Conservation (phyloP, 1,140 invertebrate species). For the Cherax destructor region DNA sequence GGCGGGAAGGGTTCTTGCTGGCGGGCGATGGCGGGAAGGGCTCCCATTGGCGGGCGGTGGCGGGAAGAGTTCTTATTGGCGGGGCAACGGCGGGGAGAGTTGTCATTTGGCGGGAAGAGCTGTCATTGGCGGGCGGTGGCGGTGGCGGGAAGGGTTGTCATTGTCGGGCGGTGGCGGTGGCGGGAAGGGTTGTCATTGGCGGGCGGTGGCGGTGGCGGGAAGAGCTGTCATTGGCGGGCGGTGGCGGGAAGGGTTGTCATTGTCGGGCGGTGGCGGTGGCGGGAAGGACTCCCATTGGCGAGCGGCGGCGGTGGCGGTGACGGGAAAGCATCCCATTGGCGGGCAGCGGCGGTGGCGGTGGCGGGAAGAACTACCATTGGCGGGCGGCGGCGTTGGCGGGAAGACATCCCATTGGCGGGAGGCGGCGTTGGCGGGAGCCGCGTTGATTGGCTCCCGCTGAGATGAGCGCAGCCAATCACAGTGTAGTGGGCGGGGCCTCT, state of each 20-base stretch:
- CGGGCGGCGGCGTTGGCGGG: conserved; percentile 51
- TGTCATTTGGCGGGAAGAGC: conserved; percentile 45
- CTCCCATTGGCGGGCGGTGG: conserved; percentile 57
- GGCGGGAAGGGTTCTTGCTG: conserved; percentile 33
- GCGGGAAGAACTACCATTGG: conserved; percentile 51
- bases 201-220: conserved; percentile 51
- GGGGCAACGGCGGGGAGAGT: conserved; percentile 5
- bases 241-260: conserved; percentile 45
- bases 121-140: conserved; percentile 55
- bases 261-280: conserved; percentile 36
- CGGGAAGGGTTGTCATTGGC: conserved; percentile 53
- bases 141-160: conserved; percentile 53
- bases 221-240: conserved; percentile 50
- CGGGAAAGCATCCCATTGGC: conserved; percentile 53
- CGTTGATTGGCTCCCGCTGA: conserved; percentile 43
- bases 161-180: conserved; percentile 32
- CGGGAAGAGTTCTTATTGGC: conserved; percentile 56
- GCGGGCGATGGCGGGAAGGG: conserved; percentile 24
- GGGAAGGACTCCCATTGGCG: conserved; percentile 54
- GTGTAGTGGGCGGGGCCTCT: conserved; percentile 37
- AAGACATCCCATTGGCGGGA: conserved; percentile 53
- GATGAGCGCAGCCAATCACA: conserved; percentile 38
- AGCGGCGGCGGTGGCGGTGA: conserved; percentile 60
- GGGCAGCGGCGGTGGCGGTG: conserved; percentile 58
- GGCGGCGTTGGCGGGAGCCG: conserved; percentile 62